phyloP scores from a whole-genome alignment of 2,797 vertebrate species.

The Sciaenops ocellatus region DNA sequence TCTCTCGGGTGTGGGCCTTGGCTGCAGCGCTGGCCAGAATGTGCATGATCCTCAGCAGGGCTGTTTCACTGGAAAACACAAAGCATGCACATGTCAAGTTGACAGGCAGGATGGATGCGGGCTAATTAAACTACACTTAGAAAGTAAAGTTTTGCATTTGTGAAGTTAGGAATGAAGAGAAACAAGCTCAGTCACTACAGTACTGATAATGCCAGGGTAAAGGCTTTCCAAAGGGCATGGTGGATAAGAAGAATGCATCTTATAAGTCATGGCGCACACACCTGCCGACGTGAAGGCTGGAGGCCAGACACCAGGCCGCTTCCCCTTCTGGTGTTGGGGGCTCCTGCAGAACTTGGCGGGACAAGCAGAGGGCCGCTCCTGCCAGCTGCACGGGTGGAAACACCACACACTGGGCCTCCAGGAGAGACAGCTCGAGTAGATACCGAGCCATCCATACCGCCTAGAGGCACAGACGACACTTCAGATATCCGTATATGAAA shows the following conservation, averaged over 20 bases:
- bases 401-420: constrained; percentile 85
- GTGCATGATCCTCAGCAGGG: constrained; percentile 82
- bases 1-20: constrained; percentile 74
- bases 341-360: constrained; percentile 82
- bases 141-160: background rate
- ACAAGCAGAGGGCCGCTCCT: constrained; percentile 86
- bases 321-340: constrained; percentile 75
- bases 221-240: background rate
- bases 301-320: constrained; percentile 82
- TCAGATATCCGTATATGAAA: background rate
- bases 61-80: constrained; percentile 78
- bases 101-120: background rate
- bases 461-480: constrained; percentile 64
- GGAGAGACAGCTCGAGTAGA: constrained; percentile 89
- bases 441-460: constrained; percentile 88
- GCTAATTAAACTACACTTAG: background rate
- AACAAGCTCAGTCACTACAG: background rate
- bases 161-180: background rate
- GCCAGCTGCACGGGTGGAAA: constrained; percentile 88
- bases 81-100: constrained; percentile 4
- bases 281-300: constrained; percentile 81
- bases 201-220: background rate
- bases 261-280: constrained; percentile 34
- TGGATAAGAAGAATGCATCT: background rate
- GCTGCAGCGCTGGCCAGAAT: constrained; percentile 83